Percentiles rank a stretch among this genome's conserved stretches.
These are phyloP conservation scores for Metopia argyrocephala DNA, from an alignment of 2,888 invertebrate species.

Conservation along the genomic window DNA sequence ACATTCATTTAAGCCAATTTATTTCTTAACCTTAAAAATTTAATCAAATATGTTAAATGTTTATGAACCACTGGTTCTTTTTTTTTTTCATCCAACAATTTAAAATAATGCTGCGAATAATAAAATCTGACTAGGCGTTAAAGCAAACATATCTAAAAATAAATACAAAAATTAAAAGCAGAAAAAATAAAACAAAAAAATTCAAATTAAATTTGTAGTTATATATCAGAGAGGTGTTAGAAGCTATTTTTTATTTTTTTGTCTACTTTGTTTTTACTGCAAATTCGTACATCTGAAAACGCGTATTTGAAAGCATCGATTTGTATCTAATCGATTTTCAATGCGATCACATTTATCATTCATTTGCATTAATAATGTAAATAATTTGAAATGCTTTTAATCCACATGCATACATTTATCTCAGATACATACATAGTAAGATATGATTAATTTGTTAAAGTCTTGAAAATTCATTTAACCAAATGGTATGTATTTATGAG, in stretches of 20 bases:
- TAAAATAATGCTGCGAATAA: not conserved
- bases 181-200: not conserved
- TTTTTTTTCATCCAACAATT: not conserved
- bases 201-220: slow-evolving; percentile 33
- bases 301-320: not conserved
- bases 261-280: not conserved
- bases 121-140: not conserved
- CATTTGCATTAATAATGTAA: not conserved
- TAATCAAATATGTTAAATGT: too few species aligned
- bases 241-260: not conserved
- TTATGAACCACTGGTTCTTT: not conserved
- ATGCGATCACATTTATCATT: slow-evolving; percentile 29
- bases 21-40: too few species aligned
- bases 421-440: too few species aligned
- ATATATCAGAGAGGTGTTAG: not conserved
- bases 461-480: not conserved
- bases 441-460: not conserved
- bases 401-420: not conserved
- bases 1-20: too few species aligned
- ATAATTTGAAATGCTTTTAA: slow-evolving; percentile 20
- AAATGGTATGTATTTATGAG: too few species aligned
- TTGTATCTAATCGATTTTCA: slow-evolving; percentile 26
- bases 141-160: not conserved
- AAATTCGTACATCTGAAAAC: not conserved
- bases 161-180: too few species aligned